A percentile compares a stretch with the other conserved stretches of the same genome.
Conservation (phyloP, 2,113 vertebrate genomes). For the Cryptoleucopteryx plumbea region DNA sequence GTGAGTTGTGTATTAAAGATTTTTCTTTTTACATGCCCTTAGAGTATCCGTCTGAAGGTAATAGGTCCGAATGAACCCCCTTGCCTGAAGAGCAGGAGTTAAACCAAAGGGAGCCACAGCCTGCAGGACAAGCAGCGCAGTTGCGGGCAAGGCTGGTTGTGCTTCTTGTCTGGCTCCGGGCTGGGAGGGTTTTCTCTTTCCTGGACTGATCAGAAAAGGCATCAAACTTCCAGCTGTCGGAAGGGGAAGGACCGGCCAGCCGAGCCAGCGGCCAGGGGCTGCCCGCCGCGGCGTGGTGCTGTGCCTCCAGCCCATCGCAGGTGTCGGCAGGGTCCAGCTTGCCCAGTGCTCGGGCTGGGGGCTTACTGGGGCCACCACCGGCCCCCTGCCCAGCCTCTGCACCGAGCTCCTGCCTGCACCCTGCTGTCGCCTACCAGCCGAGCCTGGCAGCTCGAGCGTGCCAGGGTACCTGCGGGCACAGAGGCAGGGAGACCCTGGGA, state of each 20-base stretch:
- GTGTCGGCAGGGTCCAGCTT: too few species aligned
- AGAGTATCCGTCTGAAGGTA: background rate
- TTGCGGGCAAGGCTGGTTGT: background rate
- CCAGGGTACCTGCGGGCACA: accelerated
- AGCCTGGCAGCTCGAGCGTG: background rate
- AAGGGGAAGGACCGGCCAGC: background rate
- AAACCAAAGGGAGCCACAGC: background rate
- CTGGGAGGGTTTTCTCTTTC: background rate
- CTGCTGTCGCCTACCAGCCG: background rate
- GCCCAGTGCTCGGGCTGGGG: accelerated
- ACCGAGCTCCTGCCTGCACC: background rate
- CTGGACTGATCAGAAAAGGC: background rate
- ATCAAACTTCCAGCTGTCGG: accelerated
- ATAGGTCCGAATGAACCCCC: accelerated
- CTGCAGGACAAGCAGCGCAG: accelerated
- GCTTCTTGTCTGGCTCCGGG: background rate
- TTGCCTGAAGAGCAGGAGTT: background rate
- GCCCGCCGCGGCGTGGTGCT: background rate
- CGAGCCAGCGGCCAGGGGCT: too few species aligned
- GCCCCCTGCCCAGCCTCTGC: background rate
- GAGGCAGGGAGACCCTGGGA: background rate
- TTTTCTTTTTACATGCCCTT: background rate
- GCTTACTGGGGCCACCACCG: background rate
- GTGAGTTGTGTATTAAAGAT: background rate
- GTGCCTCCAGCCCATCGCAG: background rate